These are phyloP conservation scores for Euzetes globulus DNA, from an alignment of 2,888 invertebrate species.

Conservation along the genomic window DNA sequence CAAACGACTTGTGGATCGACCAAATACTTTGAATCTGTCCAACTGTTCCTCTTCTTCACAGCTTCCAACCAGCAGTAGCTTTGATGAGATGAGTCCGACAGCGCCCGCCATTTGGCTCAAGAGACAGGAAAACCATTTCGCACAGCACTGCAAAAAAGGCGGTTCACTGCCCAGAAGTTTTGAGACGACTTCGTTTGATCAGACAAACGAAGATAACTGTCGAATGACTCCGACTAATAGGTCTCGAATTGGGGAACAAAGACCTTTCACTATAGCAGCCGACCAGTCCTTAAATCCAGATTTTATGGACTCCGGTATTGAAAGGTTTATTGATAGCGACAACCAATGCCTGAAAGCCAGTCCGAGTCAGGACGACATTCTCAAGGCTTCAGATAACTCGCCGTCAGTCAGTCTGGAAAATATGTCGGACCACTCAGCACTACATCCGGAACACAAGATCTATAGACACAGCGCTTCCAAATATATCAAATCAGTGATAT, in stretches of 20 bases:
- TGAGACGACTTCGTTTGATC: conserved; percentile 48
- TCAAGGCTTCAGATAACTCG: conserved; percentile 46
- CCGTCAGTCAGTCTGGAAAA: conserved; percentile 50
- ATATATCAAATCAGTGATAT: conserved; percentile 45
- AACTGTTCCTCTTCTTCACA: conserved; percentile 21
- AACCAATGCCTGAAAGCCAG: not conserved
- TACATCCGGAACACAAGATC: conserved; percentile 71
- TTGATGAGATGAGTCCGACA: conserved; percentile 53
- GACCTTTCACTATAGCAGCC: conserved; percentile 64
- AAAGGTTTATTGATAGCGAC: conserved; percentile 43
- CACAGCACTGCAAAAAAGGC: conserved; percentile 58
- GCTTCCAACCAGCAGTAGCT: conserved; percentile 33
- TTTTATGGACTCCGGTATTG: conserved; percentile 59
- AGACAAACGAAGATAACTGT: not conserved
- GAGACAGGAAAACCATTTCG: conserved; percentile 62
- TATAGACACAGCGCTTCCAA: conserved; percentile 56
- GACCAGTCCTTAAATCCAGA: conserved; percentile 57
- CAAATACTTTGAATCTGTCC: conserved; percentile 14
- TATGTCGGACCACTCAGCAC: conserved; percentile 47
- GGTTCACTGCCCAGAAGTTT: conserved; percentile 71
- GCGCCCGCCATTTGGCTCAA: conserved; percentile 64
- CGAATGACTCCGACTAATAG: not conserved
- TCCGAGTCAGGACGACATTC: conserved; percentile 43
- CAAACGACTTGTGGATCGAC: not conserved
- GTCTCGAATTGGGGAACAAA: conserved; percentile 45